Percentiles rank a stretch among this genome's conserved stretches.
phyloP scores from a whole-genome alignment of 2,888 invertebrate genomes.

The Xanthostigma xanthostigma region DNA sequence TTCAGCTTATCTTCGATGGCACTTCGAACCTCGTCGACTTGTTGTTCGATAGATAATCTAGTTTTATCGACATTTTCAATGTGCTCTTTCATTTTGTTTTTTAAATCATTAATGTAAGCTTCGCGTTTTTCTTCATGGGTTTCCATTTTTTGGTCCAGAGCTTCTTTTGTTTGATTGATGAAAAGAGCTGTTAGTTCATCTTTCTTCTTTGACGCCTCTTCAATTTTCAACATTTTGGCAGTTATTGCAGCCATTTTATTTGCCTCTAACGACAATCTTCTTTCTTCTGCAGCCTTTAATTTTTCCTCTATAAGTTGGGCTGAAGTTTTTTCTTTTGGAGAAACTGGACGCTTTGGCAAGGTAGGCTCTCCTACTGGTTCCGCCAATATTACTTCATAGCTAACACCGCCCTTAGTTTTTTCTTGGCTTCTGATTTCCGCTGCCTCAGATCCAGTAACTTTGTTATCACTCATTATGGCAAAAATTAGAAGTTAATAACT shows the following conservation, averaged over 20 bases:
- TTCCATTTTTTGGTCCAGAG: conserved; percentile 84
- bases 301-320: conserved; percentile 86
- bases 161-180: conserved; percentile 74
- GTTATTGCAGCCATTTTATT: conserved; percentile 71
- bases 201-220: conserved; percentile 77
- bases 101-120: conserved; percentile 78
- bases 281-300: conserved; percentile 83
- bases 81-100: conserved; percentile 67
- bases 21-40: conserved; percentile 70
- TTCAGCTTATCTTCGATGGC: conserved; percentile 80
- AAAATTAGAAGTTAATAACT: too few species aligned
- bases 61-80: conserved; percentile 50
- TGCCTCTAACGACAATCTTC: conserved; percentile 76
- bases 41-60: conserved; percentile 67
- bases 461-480: too few species aligned
- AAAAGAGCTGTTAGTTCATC: conserved; percentile 77
- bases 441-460: conserved; percentile 20
- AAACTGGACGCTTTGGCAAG: conserved; percentile 51
- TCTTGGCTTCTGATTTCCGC: conserved; percentile 88
- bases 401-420: conserved; percentile 79
- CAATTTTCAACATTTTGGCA: conserved; percentile 73
- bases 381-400: conserved; percentile 83
- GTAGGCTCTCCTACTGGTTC: conserved; percentile 54
- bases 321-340: conserved; percentile 55
- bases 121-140: conserved; percentile 81